These are phyloP conservation scores for Coptodon rendalli DNA, from an alignment of 2,113 vertebrate species.

Conservation along the genomic window DNA sequence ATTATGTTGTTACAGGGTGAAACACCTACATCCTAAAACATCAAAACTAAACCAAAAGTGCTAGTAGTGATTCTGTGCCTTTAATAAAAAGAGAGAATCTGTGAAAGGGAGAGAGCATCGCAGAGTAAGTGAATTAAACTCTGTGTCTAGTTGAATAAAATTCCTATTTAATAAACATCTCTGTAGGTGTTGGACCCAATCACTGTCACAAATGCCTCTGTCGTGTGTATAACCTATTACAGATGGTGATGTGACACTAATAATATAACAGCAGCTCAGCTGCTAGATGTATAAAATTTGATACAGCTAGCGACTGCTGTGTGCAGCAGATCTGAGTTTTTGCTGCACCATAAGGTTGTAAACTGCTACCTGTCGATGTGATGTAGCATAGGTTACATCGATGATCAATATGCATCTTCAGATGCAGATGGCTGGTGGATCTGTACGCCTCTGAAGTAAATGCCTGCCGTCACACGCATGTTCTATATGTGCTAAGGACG, in stretches of 20 bases:
- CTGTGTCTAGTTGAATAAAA: slow-evolving; percentile 28
- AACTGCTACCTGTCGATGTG: slow-evolving; percentile 3
- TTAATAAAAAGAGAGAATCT: background rate
- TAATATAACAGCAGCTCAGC: slow-evolving; percentile 26
- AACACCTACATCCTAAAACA: background rate
- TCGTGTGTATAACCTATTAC: slow-evolving; percentile 29
- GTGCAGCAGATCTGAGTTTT: slow-evolving; percentile 8
- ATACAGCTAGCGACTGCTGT: slow-evolving; percentile 18
- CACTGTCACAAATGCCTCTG: slow-evolving; percentile 34
- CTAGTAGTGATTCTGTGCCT: background rate
- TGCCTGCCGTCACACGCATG: background rate
- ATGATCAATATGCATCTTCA: background rate
- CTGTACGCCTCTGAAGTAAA: background rate
- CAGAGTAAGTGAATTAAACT: slow-evolving; percentile 19
- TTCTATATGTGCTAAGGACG: background rate
- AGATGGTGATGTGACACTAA: slow-evolving; percentile 53
- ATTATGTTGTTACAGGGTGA: background rate
- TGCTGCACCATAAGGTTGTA: background rate
- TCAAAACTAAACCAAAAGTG: background rate
- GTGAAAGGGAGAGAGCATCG: background rate
- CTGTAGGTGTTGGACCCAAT: slow-evolving; percentile 30
- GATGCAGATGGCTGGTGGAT: background rate
- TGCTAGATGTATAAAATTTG: slow-evolving; percentile 18
- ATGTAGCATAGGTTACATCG: background rate
- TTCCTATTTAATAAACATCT: slow-evolving; percentile 39